phyloP scores from a whole-genome alignment of 2,797 vertebrate species.

The Falco cherrug region DNA sequence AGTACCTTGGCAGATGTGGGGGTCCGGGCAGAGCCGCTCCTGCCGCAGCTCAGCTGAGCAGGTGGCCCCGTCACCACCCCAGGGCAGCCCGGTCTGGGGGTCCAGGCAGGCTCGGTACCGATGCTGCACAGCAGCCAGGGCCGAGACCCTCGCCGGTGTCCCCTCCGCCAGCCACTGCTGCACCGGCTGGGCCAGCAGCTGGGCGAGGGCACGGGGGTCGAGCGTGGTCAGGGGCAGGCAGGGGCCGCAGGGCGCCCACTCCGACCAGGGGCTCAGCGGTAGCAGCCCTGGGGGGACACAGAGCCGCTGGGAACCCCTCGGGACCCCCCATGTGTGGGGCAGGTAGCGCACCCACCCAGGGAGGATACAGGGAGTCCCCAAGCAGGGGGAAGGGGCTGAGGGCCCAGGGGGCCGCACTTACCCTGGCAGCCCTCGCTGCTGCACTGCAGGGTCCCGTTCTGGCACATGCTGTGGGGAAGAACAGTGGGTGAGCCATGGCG shows the following conservation, averaged over 20 bases:
- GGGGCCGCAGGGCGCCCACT: slow-evolving; percentile 86
- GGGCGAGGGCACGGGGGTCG: not conserved
- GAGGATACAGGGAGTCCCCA: not conserved
- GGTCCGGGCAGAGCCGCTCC: slow-evolving; percentile 80
- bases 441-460: slow-evolving; percentile 79
- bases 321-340: not conserved
- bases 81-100: slow-evolving; percentile 78
- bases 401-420: not conserved
- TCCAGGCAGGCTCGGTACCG: slow-evolving; percentile 87
- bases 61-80: slow-evolving; percentile 44
- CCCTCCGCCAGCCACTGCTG: not conserved
- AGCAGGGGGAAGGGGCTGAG: not conserved
- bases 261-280: slow-evolving; percentile 87
- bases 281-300: slow-evolving; percentile 55
- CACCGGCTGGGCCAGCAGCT: not conserved
- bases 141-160: not conserved
- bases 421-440: slow-evolving; percentile 78
- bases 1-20: slow-evolving; percentile 80
- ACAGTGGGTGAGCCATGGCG: not conserved
- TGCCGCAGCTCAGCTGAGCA: slow-evolving; percentile 77
- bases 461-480: slow-evolving; percentile 78
- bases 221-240: slow-evolving; percentile 73
- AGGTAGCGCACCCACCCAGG: not conserved
- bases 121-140: slow-evolving; percentile 74
- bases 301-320: not conserved